Percentiles rank a stretch among this genome's conserved stretches.
phyloP scores from a whole-genome alignment of 2,113 vertebrate genomes.

The Maylandia zebra region DNA sequence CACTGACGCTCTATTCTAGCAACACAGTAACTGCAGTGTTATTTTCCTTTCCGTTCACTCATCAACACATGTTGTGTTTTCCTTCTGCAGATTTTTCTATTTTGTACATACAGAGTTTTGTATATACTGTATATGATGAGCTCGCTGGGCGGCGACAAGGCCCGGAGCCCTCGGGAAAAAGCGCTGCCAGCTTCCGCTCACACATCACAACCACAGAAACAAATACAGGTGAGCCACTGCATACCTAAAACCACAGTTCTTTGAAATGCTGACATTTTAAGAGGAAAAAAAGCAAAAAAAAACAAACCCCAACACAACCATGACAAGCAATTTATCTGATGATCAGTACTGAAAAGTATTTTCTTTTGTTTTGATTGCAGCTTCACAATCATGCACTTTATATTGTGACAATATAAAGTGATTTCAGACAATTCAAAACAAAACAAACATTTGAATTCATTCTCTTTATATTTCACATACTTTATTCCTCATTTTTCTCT shows the following conservation, averaged over 20 bases:
- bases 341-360: background rate
- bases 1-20: background rate
- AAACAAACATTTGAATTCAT: background rate
- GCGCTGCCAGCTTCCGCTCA: slow-evolving; percentile 79
- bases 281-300: background rate
- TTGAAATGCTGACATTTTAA: background rate
- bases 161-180: slow-evolving; percentile 92
- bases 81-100: slow-evolving; percentile 92
- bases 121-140: slow-evolving; percentile 99
- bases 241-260: background rate
- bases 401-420: background rate
- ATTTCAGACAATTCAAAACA: background rate
- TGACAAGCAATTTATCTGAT: background rate
- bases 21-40: background rate
- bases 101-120: slow-evolving; percentile 99
- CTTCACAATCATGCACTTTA: background rate
- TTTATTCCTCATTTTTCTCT: background rate
- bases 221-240: slow-evolving; percentile 80
- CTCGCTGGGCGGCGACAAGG: slow-evolving; percentile 88
- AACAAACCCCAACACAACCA: background rate
- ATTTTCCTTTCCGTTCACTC: background rate
- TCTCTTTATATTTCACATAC: background rate
- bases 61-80: background rate
- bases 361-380: background rate
- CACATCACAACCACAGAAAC: slow-evolving; percentile 86